Base-by-base conservation (phyloP, 2,113 vertebrate species). In the Planiliza haematocheilus region DNA sequence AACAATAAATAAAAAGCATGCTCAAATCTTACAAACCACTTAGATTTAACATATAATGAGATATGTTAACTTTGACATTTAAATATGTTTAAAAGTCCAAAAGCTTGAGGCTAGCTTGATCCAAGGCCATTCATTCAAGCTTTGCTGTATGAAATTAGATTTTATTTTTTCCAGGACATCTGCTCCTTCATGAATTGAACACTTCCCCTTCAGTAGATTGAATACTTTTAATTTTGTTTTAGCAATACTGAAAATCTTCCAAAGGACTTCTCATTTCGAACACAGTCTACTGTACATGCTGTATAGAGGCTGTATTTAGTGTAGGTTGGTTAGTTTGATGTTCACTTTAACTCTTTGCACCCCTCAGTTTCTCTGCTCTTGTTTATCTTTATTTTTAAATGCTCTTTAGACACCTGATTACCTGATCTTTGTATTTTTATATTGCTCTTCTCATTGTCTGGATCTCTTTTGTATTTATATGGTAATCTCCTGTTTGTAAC, bases 351-450 rank as follows among this genome's bases (percentile, higher is more conserved):
- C 61, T 37, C 9, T 36, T 42, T 58, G 7, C 17, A 18, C 3
- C 36, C 18, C 17, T 67, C 0, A 9, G 16, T n/a, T 50, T 11
- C 18, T 43, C 52, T 37, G 9, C 24, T 49, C 12, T 9, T 46
- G 4, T 66, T 48, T 16, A 0, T 56, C 38, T 48, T 69, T 20
- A 71, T 80, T 60, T 80, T 39, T 81, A 79, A 56, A 78, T 1
- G 37, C 63, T 38, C 43, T 52, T 71, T 61, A 38, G 67, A 72
- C 61, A 74, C 70, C 62, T 61, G 24, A 30, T 30, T 30, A 30
- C 24, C 56, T 48, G 49, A 67, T 63, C 76, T 89, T 79, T 82
- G 72, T 89, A 84, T 82, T 87, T 89, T 86, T 86, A 61, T 87
- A 86, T 75, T 79, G 83, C 37, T 42, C 21, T 43, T 73, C 48